A percentile compares a stretch with the other conserved stretches of the same genome.
Conservation (phyloP, 2,888 invertebrate genomes). For the Pristionchus exspectatus region DNA sequence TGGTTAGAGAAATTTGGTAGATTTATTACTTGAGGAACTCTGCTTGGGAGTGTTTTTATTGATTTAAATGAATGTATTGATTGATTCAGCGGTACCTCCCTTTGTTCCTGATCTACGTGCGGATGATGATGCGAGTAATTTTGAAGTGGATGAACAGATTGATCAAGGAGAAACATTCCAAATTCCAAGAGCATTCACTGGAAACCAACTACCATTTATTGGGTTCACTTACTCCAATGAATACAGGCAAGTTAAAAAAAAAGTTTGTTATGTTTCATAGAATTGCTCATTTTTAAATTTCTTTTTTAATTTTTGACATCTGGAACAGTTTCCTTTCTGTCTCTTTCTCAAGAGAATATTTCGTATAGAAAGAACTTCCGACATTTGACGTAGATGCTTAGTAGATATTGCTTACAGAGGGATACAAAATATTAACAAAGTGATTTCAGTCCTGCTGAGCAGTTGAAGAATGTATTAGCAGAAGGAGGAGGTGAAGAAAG, state of each 20-base stretch:
- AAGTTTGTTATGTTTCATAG: background rate
- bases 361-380: no score
- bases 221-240: slow-evolving; percentile 97
- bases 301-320: no score
- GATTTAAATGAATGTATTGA: no score
- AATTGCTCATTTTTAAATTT: background rate
- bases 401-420: background rate
- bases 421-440: background rate
- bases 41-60: no score
- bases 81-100: slow-evolving; percentile 86
- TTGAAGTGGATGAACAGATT: slow-evolving; percentile 84
- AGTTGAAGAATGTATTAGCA: slow-evolving; percentile 38
- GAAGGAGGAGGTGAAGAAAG: slow-evolving; percentile 27
- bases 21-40: no score
- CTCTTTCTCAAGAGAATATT: no score
- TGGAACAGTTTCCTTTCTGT: no score
- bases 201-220: slow-evolving; percentile 97
- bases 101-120: slow-evolving; percentile 95
- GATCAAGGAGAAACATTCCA: slow-evolving; percentile 91
- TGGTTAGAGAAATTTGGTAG: no score
- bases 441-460: slow-evolving; percentile 30
- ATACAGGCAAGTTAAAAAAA: slow-evolving; percentile 58
- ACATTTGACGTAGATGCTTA: background rate
- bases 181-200: slow-evolving; percentile 96
- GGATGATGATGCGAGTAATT: slow-evolving; percentile 98